Base-by-base conservation (phyloP, 1,140 invertebrate genomes). In the Lasioglossum albipes region DNA sequence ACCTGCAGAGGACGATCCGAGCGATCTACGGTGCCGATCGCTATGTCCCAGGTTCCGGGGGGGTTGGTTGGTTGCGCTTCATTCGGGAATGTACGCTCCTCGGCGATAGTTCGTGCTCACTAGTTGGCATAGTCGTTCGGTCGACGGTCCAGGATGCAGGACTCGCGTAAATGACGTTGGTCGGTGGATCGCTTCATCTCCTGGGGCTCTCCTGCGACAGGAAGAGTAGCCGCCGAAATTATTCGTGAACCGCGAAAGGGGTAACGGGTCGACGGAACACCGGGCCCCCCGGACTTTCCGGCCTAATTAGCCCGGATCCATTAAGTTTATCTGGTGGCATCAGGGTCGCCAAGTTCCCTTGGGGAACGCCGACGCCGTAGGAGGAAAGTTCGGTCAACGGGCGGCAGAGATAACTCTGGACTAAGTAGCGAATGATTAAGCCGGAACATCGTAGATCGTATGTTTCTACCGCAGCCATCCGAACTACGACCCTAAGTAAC, bases 271-370 rank as follows among this genome's bases (percentile, higher is more conserved):
- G 72, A 82, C 71, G 74, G 67, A 70, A 71, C 45, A 67, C 27
- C 42, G 59, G 66, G 18, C 42, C 42, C 64, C 71, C 71, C 72
- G 75, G 75, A 76, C 84, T 87, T 87, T 83, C 86, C 86, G 76
- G 82, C 79, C 83, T 87, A 87, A 91, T 90, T 91, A 90, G 85
- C 87, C 86, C 83, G 81, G 83, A 88, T 90, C 90, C 89, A 92
- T 92, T 92, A 92, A 90, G 89, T 91, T 92, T 92, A 91, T 92
- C 90, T 90, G 86, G 85, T 88, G 77, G 66, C 77, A 81, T 86
- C 84, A 66, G 76, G 84, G 81, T 87, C 83, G 83, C 82, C 86
- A 83, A 86, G 67, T 83, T 87, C 82, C 85, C 64, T 69, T 65
- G 83, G 71, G 84, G 64, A 49, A 36, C 36, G 66, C 64, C 49